Percentiles rank a stretch among this genome's conserved stretches.
Evolutionary conservation across 2,797 vertebrate species (phyloP).

Genomic region (Eurystomus glaucurus): DNA sequence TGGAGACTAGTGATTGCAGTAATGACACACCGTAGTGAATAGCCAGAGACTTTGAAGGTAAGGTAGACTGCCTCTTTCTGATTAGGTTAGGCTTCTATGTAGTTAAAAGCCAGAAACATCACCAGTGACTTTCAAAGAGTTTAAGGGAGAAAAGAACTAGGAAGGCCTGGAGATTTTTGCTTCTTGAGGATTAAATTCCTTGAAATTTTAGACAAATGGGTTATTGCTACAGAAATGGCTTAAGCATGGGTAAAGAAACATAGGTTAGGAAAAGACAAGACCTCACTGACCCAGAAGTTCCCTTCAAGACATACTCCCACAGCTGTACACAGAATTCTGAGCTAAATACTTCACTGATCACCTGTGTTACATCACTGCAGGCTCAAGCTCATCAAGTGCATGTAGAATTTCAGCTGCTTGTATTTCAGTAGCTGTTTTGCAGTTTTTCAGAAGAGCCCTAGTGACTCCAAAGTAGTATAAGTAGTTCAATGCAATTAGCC

Average conservation of each 20-base stretch:
- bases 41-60: neutral
- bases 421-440: neutral
- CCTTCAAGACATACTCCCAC: neutral
- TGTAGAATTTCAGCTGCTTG: neutral
- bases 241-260: neutral
- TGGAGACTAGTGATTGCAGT: neutral
- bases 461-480: neutral
- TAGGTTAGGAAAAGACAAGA: neutral
- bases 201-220: neutral
- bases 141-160: neutral
- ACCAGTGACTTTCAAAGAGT: neutral
- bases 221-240: neutral
- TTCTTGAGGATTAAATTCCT: neutral
- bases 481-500: neutral
- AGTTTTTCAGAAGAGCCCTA: neutral
- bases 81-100: neutral
- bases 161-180: neutral
- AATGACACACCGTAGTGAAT: neutral
- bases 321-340: neutral
- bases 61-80: neutral
- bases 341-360: neutral
- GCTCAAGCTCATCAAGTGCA: neutral
- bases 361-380: neutral
- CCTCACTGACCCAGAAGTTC: neutral
- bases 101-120: neutral